Percentiles rank a stretch among this genome's conserved stretches.
Conservation (phyloP, 2,888 invertebrate genomes). For the Liposcelis brunnea region DNA sequence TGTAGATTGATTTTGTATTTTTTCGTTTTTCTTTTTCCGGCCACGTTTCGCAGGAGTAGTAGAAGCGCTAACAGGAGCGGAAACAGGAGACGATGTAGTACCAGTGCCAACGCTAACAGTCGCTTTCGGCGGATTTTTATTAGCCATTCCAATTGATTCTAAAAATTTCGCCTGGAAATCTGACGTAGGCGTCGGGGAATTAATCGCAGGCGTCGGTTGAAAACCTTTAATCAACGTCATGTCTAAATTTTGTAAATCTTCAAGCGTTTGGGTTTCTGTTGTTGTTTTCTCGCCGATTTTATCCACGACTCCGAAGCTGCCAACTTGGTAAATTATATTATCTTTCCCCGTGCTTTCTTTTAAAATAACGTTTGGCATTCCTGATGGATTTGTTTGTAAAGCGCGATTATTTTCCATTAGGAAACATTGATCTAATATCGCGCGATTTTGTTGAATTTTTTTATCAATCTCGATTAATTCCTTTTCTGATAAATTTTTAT, state of each 20-base stretch:
- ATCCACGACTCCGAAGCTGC: too few relatives aligned
- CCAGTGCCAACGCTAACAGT: constrained; percentile 1
- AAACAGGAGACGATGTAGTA: neutral
- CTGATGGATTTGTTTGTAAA: too few relatives aligned
- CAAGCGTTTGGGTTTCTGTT: neutral
- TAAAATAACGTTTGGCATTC: neutral
- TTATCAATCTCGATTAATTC: neutral
- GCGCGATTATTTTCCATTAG: neutral
- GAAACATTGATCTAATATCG: constrained; percentile 2
- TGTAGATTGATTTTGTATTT: neutral
- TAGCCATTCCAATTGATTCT: constrained; percentile 3
- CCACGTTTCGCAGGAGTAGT: neutral
- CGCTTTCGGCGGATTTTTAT: neutral
- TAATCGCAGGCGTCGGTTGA: neutral
- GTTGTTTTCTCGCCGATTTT: too few relatives aligned
- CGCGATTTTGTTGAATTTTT: neutral
- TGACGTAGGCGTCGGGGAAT: neutral
- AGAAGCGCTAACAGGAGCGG: neutral
- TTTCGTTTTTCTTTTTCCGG: neutral
- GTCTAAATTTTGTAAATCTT: neutral
- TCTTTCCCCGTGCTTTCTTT: neutral
- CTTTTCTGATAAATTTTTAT: neutral
- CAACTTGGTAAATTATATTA: neutral
- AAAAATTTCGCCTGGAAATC: constrained; percentile 5
- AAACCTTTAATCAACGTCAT: neutral